These are phyloP conservation scores for Paraplagusia blochii DNA, from an alignment of 2,113 vertebrate species.

Conservation along the genomic window DNA sequence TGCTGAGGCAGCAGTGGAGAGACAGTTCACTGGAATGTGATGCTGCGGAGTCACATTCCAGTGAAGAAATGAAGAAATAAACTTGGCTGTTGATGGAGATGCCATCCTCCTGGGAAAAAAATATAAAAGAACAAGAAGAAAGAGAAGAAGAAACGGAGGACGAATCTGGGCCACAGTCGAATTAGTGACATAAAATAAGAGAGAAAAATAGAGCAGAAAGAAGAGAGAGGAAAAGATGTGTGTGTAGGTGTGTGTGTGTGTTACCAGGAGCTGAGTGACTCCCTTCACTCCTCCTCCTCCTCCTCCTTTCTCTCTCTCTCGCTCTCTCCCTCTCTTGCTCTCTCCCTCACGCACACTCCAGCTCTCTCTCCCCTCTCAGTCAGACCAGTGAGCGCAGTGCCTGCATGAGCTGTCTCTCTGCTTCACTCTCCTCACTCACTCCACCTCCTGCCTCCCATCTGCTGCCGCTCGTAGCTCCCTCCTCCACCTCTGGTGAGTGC, in stretches of 20 bases:
- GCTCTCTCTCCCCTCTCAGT: slow-evolving; percentile 31
- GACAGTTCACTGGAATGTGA: slow-evolving; percentile 20
- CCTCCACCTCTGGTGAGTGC: slow-evolving; percentile 36
- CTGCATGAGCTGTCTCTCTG: slow-evolving; percentile 23
- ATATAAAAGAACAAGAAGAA: slow-evolving; percentile 27
- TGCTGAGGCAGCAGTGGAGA: slow-evolving; percentile 14
- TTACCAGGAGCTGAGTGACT: slow-evolving; percentile 33
- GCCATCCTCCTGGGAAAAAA: slow-evolving; percentile 30
- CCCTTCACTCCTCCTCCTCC: slow-evolving; percentile 38
- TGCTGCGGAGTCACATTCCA: slow-evolving; percentile 11
- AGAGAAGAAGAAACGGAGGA: not conserved
- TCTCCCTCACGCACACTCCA: not conserved
- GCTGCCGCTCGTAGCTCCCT: too few species aligned
- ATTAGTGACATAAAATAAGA: slow-evolving; percentile 27
- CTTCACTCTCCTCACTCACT: slow-evolving; percentile 32
- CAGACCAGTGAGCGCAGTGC: slow-evolving; percentile 47
- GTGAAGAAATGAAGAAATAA: slow-evolving; percentile 16
- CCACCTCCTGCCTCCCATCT: slow-evolving; percentile 35
- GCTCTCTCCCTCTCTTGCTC: slow-evolving; percentile 12
- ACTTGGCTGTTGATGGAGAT: too few species aligned
- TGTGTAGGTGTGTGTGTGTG: too few species aligned
- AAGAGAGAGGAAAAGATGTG: slow-evolving; percentile 1
- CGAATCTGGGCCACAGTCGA: slow-evolving; percentile 17
- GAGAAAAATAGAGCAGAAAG: slow-evolving; percentile 47
- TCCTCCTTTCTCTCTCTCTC: slow-evolving; percentile 19